Evolutionary conservation across 2,888 invertebrate species (phyloP), one percentile per base, ranked within the genome.

Genomic region (Cataglyphis cursor): DNA sequence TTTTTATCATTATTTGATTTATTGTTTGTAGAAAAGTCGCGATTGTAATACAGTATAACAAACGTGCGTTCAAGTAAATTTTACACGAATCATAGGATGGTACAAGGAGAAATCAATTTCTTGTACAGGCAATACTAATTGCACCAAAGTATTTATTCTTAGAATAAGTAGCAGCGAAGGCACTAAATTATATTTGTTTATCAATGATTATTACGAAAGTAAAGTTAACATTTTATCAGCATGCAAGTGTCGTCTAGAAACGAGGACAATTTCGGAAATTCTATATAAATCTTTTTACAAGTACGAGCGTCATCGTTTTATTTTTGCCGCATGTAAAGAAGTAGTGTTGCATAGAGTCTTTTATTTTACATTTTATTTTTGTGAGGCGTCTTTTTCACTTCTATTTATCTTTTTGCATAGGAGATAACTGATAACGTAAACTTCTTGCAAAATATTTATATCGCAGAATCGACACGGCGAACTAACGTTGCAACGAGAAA

Each of bases 91-190:
- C 31, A 18, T 59, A 80, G 78, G 78, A 70, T 72, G 59, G 41
- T 76, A 76, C 15, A 35, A 80, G 78, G 78, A 80, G 41, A 80
- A 80, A 80, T 80, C 44, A 80, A 8, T 80, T 80, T 80, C 28
- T 72, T 48, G 44, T 70, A 80, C 59, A 80, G 44, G 44, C 59
- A 70, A 80, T 72, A 61, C 78, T 80, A 80, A 80, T 80, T 80
- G 78, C 78, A 80, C 72, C 72, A 80, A 80, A 80, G 78, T 80
- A 80, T 80, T 80, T 80, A 80, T 80, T 80, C 78, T 80, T 80
- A 80, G 78, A 80, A 72, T 80, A 80, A 78, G 44, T 80, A 80
- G 78, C 78, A 80, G 78, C 78, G 72, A 80, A 80, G 78, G 78
- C 78, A 80, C 78, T 80, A 80, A 80, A 80, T 80, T 80, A 80